Conservation (phyloP, 2,888 invertebrate genomes). For the Saturnia pavonia region DNA sequence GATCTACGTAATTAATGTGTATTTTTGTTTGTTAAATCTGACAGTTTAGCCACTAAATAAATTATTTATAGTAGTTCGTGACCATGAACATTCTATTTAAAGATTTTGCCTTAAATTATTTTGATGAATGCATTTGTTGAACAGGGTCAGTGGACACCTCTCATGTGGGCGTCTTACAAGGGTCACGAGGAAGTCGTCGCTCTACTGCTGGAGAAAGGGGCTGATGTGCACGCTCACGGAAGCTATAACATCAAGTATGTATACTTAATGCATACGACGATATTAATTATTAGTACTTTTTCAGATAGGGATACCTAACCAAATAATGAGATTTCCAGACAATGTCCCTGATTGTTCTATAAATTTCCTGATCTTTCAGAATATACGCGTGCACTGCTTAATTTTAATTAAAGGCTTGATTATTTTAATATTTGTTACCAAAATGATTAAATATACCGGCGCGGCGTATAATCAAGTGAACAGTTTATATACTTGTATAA, state of each 20-base stretch:
- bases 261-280: conserved; percentile 19
- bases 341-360: too few relatives aligned
- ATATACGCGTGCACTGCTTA: too few relatives aligned
- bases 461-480: too few relatives aligned
- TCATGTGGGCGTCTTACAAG: conserved; percentile 99
- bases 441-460: too few relatives aligned
- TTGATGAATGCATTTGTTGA: neutral
- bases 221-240: conserved; percentile 97
- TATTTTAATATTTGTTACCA: too few relatives aligned
- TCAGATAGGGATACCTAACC: neutral
- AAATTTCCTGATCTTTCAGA: too few relatives aligned
- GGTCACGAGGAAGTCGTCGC: conserved; percentile 90
- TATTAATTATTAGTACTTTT: conserved; percentile 2
- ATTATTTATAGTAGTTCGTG: neutral
- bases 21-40: conserved; percentile 26
- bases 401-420: too few relatives aligned
- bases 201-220: conserved; percentile 90
- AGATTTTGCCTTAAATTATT: neutral
- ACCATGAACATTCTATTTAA: neutral
- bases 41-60: conserved; percentile 9
- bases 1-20: conserved; percentile 39
- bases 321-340: too few relatives aligned
- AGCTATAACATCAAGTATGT: conserved; percentile 91
- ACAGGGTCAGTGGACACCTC: conserved; percentile 97
- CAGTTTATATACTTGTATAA: too few relatives aligned